A percentile compares a stretch with the other conserved stretches of the same genome.
Evolutionary conservation across 2,113 vertebrate species (phyloP).

Genomic region (Chloroceryle aenea): DNA sequence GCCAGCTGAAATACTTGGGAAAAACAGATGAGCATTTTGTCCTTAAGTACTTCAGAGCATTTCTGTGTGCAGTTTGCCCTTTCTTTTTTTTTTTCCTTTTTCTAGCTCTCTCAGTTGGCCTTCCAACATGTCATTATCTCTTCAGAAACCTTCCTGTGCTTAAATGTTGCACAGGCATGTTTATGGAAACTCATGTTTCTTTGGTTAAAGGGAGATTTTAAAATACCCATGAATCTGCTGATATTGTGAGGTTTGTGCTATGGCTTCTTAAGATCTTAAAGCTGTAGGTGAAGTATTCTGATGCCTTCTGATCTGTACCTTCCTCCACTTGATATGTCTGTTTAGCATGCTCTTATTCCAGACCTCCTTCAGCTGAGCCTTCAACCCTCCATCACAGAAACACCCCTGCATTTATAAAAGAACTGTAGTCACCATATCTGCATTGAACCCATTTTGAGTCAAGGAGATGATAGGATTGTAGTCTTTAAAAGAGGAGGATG

Average conservation of each 20-base stretch:
- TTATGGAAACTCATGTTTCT: neutral
- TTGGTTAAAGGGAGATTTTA: neutral
- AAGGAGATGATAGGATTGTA: neutral
- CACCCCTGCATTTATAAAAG: neutral
- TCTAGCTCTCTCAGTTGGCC: neutral
- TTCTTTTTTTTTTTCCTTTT: neutral
- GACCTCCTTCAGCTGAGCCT: neutral
- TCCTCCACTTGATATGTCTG: neutral
- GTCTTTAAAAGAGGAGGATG: neutral
- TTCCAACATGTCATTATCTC: neutral
- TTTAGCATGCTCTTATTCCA: neutral
- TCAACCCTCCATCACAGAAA: neutral
- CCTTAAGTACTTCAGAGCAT: neutral
- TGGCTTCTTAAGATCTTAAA: neutral
- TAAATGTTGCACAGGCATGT: neutral
- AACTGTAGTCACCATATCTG: neutral
- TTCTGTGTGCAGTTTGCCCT: neutral
- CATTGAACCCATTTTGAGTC: neutral
- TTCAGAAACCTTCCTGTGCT: neutral
- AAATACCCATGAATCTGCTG: neutral
- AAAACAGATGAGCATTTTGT: neutral
- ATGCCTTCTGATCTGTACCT: neutral
- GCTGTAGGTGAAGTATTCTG: neutral
- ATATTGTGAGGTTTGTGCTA: neutral
- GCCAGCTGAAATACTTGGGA: neutral